These are phyloP conservation scores for Peucedramus taeniatus DNA, from an alignment of 2,113 vertebrate genomes.

Conservation along the genomic window DNA sequence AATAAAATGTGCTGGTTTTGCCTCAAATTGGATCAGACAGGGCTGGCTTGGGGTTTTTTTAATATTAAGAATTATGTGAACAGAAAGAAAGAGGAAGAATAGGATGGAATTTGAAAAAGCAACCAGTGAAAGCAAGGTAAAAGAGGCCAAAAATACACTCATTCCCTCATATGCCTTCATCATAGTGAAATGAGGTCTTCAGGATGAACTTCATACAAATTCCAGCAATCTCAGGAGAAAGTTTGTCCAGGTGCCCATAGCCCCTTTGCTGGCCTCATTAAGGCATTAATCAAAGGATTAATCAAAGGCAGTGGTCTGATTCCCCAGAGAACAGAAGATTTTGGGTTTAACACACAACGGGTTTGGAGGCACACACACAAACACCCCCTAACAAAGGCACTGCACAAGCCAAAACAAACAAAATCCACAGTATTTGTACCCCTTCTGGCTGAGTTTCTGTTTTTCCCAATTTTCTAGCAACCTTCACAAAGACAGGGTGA, in stretches of 20 bases:
- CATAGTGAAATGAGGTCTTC: not conserved
- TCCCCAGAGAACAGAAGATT: not conserved
- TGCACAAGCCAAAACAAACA: not conserved
- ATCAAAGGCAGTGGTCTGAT: not conserved
- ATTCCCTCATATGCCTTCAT: not conserved
- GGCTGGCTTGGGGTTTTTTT: not conserved
- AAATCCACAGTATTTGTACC: not conserved
- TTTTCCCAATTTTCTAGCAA: not conserved
- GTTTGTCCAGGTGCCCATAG: not conserved
- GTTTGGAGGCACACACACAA: not conserved
- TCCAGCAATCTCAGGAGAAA: not conserved
- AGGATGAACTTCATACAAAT: not conserved
- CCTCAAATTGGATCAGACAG: constrained; percentile 8
- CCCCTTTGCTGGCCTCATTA: not conserved
- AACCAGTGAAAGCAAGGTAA: not conserved
- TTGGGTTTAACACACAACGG: not conserved
- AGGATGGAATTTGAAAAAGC: not conserved
- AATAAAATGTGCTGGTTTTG: constrained; percentile 47
- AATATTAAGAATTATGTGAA: not conserved
- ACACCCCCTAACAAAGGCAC: not conserved
- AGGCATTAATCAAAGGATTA: no score
- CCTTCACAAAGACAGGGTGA: not conserved
- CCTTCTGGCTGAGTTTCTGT: not conserved
- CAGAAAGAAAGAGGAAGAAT: not conserved
- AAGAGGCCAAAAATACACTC: not conserved